Evolutionary conservation across 1,140 invertebrate species (phyloP).

Genomic region (Whitmania pigra): DNA sequence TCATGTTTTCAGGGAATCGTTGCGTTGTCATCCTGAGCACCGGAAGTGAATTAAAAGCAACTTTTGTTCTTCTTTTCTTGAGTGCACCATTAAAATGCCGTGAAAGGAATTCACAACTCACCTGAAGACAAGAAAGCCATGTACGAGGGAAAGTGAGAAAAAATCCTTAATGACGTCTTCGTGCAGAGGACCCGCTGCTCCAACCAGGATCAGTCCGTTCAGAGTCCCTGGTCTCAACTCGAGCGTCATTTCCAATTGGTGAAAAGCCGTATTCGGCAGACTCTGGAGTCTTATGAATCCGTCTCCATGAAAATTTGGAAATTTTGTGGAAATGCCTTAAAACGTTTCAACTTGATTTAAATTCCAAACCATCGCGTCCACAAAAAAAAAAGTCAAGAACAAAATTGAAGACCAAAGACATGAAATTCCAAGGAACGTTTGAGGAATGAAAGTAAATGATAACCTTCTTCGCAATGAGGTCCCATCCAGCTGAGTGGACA

Average conservation of each 20-base stretch:
- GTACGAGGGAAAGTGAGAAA: neutral
- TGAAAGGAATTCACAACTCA: neutral
- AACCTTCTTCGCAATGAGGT: neutral
- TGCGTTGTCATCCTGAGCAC: neutral
- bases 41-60: neutral
- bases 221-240: neutral
- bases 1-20: neutral
- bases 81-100: neutral
- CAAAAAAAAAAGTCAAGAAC: neutral
- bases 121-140: neutral
- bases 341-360: neutral
- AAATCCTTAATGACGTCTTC: neutral
- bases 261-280: constrained; percentile 2
- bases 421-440: neutral
- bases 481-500: neutral
- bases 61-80: no score
- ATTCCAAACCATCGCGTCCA: neutral
- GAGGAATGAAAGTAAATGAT: neutral
- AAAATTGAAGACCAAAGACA: neutral
- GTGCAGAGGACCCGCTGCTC: neutral
- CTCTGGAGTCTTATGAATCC: neutral
- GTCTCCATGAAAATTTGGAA: constrained; percentile 8
- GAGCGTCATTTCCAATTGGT: neutral
- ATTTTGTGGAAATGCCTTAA: neutral
- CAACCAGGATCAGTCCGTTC: neutral